Evolutionary conservation across 2,113 vertebrate genomes (phyloP), one percentile per base, ranked within the genome.

Genomic region (Bubalus kerabau): DNA sequence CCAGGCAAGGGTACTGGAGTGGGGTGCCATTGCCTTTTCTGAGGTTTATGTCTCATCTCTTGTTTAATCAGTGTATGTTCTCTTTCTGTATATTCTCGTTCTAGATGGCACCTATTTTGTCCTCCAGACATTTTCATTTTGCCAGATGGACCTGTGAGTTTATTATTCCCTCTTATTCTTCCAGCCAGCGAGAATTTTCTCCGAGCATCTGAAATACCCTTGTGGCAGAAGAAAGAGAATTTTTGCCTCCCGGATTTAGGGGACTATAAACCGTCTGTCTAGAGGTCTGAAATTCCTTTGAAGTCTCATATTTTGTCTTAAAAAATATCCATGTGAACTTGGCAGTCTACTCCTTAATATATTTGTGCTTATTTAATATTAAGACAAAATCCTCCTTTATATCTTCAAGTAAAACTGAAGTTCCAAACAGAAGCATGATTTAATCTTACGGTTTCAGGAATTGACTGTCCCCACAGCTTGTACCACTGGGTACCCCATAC

Each of bases 241-340:
- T 76, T 90, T 95, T 87, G 56, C 46, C 46, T 95, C 50, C 82
- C 5, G 30, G 92, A 93, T 93, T 97, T 93, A 93, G 46, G 56
- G 48, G 80, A 1, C 52, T 56, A 83, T 40, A 95, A 93, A 21
- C 19, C 59, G 60, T 95, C 83, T 91, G 71, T 93, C 28, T 95
- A 90, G 50, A 89, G 57, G 56, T 17, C 95, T 95, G 48, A 91
- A 89, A 48, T 96, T 36, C 96, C 92, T 97, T 96, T 97, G 95
- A 97, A 98, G 96, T 94, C 60, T 97, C 81, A 40, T 87, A 92
- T 94, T 97, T 97, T 96, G 96, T 96, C 88, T 94, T 78, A 3
- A 14, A 95, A 95, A 40, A 26, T 48, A 48, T 15, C 11, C 62
- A 88, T 19, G 59, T 48, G 91, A 87, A 88, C 85, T 88, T 97